Conservation (phyloP, 1,140 invertebrate genomes). For the Zaprionus vittiger region DNA sequence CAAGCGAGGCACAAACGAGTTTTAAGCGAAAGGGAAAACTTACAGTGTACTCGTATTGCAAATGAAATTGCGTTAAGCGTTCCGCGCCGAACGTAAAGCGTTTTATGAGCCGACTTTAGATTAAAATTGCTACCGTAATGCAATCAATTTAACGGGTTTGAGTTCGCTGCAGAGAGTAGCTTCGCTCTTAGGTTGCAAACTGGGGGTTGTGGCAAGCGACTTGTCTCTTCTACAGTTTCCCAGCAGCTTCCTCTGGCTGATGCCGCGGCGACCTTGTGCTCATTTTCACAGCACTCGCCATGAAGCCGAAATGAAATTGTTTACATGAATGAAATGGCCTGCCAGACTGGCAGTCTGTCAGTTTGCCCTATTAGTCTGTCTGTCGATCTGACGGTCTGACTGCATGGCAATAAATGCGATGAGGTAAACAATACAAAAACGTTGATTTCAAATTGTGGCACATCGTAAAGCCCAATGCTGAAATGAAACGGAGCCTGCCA, state of each 20-base stretch:
- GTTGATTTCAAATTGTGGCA: slow-evolving; percentile 63
- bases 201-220: not conserved
- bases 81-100: slow-evolving; percentile 8
- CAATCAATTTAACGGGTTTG: slow-evolving; percentile 60
- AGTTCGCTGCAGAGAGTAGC: slow-evolving; percentile 25
- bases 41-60: slow-evolving; percentile 37
- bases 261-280: slow-evolving; percentile 68
- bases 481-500: slow-evolving; percentile 43
- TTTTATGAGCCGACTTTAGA: slow-evolving; percentile 33
- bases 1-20: slow-evolving; percentile 52
- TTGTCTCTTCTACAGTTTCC: slow-evolving; percentile 43
- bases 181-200: slow-evolving; percentile 17
- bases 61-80: slow-evolving; percentile 51
- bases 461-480: slow-evolving; percentile 63
- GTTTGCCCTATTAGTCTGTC: not conserved
- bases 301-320: slow-evolving; percentile 71
- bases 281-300: slow-evolving; percentile 60
- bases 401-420: slow-evolving; percentile 58
- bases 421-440: slow-evolving; percentile 65
- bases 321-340: slow-evolving; percentile 54
- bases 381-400: slow-evolving; percentile 33
- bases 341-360: not conserved
- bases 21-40: slow-evolving; percentile 74
- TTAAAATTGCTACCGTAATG: slow-evolving; percentile 54
- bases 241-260: slow-evolving; percentile 26